Conservation (phyloP, 2,113 vertebrate genomes). For the Notiomystis cincta region DNA sequence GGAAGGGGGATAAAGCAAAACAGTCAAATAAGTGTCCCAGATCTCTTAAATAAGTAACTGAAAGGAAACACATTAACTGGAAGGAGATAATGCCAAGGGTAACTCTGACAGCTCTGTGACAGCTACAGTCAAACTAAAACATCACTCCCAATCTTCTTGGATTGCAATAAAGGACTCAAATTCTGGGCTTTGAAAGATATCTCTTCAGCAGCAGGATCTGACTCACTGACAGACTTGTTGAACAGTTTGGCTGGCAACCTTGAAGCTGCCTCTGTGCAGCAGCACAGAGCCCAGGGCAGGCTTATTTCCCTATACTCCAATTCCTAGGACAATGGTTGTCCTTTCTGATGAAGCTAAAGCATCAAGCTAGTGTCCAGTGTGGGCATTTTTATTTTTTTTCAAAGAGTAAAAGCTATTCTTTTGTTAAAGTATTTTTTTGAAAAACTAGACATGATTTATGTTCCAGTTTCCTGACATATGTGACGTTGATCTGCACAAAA, state of each 20-base stretch:
- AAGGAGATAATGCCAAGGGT: neutral
- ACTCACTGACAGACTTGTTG: constrained; percentile 39
- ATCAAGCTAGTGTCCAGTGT: neutral
- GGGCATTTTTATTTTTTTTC: neutral
- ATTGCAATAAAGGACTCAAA: constrained; percentile 28
- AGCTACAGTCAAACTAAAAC: neutral
- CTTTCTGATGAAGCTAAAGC: constrained; percentile 1
- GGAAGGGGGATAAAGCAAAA: neutral
- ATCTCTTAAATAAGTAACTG: neutral
- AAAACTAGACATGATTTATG: neutral
- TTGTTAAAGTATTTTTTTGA: neutral
- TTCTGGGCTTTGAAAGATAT: constrained; percentile 32
- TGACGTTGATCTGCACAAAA: neutral
- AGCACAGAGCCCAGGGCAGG: neutral
- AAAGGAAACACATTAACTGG: neutral
- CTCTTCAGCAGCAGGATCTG: constrained; percentile 48
- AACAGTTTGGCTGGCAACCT: constrained; percentile 31
- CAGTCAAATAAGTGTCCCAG: neutral
- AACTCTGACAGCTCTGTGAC: neutral
- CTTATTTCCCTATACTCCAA: neutral
- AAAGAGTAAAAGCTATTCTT: neutral
- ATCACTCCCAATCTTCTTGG: neutral
- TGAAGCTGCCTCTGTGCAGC: constrained; percentile 15
- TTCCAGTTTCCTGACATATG: neutral
- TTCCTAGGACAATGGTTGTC: neutral